These are phyloP conservation scores for Suncus etruscus DNA, from an alignment of 2,113 vertebrate genomes.

Conservation along the genomic window DNA sequence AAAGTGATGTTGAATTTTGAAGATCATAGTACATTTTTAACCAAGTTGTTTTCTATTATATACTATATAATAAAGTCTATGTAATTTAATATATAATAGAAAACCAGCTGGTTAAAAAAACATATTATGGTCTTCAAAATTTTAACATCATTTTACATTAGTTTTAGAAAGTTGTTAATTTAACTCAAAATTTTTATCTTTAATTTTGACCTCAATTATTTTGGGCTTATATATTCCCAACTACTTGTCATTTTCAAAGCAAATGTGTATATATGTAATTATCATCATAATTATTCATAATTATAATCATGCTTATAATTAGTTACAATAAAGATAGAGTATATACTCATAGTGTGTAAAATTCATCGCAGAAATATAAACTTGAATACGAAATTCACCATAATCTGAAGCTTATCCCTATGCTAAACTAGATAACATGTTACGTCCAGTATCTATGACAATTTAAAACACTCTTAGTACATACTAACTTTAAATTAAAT, in stretches of 20 bases:
- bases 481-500: too few relatives aligned
- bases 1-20: too few relatives aligned
- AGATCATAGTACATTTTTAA: too few relatives aligned
- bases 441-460: neutral
- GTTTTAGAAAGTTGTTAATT: neutral
- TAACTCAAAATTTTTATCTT: neutral
- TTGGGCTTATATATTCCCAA: too few relatives aligned
- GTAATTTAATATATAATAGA: too few relatives aligned
- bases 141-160: neutral
- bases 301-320: neutral
- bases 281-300: neutral
- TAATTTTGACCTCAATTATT: neutral
- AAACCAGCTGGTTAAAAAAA: neutral
- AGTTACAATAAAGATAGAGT: conserved; percentile 34
- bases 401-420: neutral
- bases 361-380: neutral
- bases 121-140: neutral
- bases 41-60: too few relatives aligned
- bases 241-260: too few relatives aligned
- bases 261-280: neutral
- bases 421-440: neutral
- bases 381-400: neutral
- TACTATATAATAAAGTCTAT: too few relatives aligned
- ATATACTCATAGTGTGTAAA: neutral
- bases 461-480: neutral